These are phyloP conservation scores for Mimumesa dahlbomi DNA, from an alignment of 2,888 invertebrate species.

Conservation along the genomic window DNA sequence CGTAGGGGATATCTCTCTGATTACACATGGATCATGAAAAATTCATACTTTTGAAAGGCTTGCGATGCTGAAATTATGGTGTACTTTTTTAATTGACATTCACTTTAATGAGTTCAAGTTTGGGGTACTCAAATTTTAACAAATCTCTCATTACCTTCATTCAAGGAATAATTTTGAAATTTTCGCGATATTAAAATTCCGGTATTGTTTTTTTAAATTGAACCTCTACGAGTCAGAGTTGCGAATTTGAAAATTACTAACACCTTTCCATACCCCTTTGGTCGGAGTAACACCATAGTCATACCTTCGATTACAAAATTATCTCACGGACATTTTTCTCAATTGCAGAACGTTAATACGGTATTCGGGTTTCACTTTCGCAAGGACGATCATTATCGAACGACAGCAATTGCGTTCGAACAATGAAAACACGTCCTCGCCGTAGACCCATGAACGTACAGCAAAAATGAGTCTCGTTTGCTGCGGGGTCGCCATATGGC, in stretches of 20 bases:
- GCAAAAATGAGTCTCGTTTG: conserved; percentile 52
- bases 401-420: conserved; percentile 15
- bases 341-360: no score
- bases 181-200: no score
- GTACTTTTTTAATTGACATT: conserved; percentile 10
- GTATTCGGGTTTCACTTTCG: conserved; percentile 42
- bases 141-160: no score
- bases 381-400: conserved; percentile 42
- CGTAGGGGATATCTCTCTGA: conserved; percentile 47
- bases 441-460: conserved; percentile 17
- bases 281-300: no score
- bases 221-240: no score
- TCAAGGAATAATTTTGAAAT: no score
- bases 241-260: no score
- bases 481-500: conserved; percentile 68
- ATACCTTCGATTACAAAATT: no score
- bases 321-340: no score
- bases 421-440: conserved; percentile 41
- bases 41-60: conserved; percentile 50
- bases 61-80: conserved; percentile 15
- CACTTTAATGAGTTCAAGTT: neutral
- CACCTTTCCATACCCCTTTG: no score
- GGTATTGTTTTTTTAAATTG: no score
- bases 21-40: conserved; percentile 57
- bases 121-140: neutral